A percentile compares a stretch with the other conserved stretches of the same genome.
phyloP scores from a whole-genome alignment of 1,140 invertebrate genomes.

The Pentalonia nigronervosa region DNA sequence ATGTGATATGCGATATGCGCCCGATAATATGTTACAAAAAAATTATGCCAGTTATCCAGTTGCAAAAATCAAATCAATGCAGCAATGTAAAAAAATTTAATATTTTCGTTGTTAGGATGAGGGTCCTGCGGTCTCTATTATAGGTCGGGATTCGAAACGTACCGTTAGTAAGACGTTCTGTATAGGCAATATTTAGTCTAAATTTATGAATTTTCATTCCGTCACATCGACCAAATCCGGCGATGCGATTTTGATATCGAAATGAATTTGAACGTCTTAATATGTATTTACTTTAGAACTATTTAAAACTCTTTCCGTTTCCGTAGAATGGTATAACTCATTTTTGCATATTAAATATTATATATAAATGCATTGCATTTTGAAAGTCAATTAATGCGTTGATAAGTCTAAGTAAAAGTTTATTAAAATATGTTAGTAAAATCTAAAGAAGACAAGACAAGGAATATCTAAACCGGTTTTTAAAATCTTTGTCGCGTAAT shows the following conservation, averaged over 20 bases:
- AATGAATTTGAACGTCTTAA: background rate
- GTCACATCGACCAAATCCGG: background rate
- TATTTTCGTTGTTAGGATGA: background rate
- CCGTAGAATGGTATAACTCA: background rate
- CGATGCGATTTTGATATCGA: background rate
- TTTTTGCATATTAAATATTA: too few relatives aligned
- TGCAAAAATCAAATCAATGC: background rate
- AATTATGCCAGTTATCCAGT: background rate
- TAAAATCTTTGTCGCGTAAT: background rate
- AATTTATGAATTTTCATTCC: background rate
- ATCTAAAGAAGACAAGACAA: accelerated
- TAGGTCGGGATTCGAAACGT: background rate
- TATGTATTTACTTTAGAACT: background rate
- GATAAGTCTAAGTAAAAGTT: background rate
- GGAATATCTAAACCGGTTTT: background rate
- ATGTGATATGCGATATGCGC: too few relatives aligned
- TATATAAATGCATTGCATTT: background rate
- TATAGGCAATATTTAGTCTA: background rate
- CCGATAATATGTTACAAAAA: background rate
- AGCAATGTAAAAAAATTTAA: background rate
- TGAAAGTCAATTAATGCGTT: background rate
- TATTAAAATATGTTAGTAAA: background rate
- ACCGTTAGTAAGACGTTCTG: background rate
- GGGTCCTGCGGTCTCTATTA: too few relatives aligned
- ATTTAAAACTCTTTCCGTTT: background rate